A percentile compares a stretch with the other conserved stretches of the same genome.
phyloP scores from a whole-genome alignment of 2,888 invertebrate genomes.

The Scaptomyza caliginosa region DNA sequence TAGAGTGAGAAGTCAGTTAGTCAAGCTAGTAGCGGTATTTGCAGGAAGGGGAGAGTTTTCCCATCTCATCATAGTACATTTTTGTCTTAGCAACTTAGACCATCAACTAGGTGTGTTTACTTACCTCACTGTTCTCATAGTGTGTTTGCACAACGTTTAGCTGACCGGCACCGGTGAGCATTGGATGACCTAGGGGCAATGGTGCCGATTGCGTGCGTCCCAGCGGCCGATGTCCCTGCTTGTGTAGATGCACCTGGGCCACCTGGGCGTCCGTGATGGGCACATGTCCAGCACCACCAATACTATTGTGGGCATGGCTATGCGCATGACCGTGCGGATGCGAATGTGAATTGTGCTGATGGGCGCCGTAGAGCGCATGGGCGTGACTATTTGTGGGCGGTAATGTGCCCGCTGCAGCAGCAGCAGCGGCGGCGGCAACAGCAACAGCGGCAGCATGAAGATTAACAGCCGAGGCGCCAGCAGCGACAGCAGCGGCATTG shows the following conservation, averaged over 20 bases:
- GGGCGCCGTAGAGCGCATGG: slow-evolving; percentile 40
- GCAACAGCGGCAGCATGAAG: slow-evolving; percentile 48
- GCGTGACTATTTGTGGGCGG: slow-evolving; percentile 72
- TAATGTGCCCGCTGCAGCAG: slow-evolving; percentile 83
- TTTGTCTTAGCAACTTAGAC: background rate
- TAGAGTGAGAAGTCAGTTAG: no score
- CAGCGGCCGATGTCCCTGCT: slow-evolving; percentile 91
- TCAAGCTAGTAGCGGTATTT: no score
- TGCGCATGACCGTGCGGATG: slow-evolving; percentile 21
- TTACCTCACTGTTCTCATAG: slow-evolving; percentile 84
- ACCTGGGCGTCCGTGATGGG: slow-evolving; percentile 88
- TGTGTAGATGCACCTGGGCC: slow-evolving; percentile 88
- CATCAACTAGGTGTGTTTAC: slow-evolving; percentile 32
- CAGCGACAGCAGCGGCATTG: slow-evolving; percentile 54
- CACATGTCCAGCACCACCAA: slow-evolving; percentile 17
- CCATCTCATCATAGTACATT: no score
- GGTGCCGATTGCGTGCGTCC: slow-evolving; percentile 98
- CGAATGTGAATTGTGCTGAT: slow-evolving; percentile 25
- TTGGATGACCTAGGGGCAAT: slow-evolving; percentile 94
- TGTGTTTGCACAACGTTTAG: slow-evolving; percentile 83
- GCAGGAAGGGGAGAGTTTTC: no score
- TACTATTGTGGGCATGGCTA: slow-evolving; percentile 19
- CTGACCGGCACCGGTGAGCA: slow-evolving; percentile 86
- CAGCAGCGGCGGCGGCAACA: slow-evolving; percentile 55
- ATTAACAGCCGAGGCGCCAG: slow-evolving; percentile 37